phyloP scores from a whole-genome alignment of 37 sponge, comb jelly and placozoan species.

The Spongilla lacustris region DNA sequence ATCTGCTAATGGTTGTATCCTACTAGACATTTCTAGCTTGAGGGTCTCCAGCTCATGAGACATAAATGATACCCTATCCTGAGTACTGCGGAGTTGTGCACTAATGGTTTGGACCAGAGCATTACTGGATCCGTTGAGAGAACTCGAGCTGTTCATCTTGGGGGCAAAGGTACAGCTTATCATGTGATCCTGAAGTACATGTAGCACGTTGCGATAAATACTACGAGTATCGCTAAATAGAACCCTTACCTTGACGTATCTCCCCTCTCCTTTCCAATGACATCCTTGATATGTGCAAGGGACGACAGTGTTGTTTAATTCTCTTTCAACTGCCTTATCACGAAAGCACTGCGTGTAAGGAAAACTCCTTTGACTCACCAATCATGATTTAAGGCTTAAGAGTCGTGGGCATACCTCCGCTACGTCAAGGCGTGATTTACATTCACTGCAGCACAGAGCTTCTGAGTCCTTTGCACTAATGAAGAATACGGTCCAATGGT shows the following conservation, averaged over 20 bases:
- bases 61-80: neutral
- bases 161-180: too few relatives aligned
- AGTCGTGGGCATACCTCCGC: too few relatives aligned
- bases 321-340: conserved; percentile 69
- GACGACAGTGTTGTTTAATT: conserved; percentile 33
- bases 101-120: neutral
- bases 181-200: too few relatives aligned
- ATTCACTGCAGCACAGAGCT: neutral
- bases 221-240: too few relatives aligned
- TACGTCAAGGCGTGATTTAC: neutral
- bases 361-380: too few relatives aligned
- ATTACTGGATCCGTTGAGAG: too few relatives aligned
- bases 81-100: neutral
- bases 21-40: neutral
- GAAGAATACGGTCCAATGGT: too few relatives aligned
- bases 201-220: too few relatives aligned
- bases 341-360: conserved; percentile 43
- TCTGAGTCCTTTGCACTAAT: neutral
- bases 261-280: conserved; percentile 67
- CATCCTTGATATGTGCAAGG: conserved; percentile 55
- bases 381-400: too few relatives aligned
- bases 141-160: too few relatives aligned
- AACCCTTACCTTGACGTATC: conserved; percentile 38
- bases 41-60: neutral
- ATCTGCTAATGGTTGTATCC: conserved; percentile 35